These are phyloP conservation scores for Cybosia mesomella DNA, from an alignment of 2,888 invertebrate genomes.

Conservation along the genomic window DNA sequence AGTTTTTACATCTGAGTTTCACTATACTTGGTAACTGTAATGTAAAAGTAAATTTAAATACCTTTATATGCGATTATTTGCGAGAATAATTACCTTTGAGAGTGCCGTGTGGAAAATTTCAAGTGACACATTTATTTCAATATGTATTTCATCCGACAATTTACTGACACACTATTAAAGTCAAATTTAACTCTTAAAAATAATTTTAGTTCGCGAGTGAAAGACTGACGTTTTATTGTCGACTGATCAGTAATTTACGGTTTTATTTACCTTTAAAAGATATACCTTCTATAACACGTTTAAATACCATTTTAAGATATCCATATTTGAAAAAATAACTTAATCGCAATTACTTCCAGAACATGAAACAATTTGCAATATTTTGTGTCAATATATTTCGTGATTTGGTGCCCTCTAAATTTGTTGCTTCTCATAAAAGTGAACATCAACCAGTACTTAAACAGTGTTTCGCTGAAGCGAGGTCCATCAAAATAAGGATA, in stretches of 20 bases:
- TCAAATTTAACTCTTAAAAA: too few relatives aligned
- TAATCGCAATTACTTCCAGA: not conserved
- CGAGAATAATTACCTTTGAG: too few relatives aligned
- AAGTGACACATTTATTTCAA: too few relatives aligned
- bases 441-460: not conserved
- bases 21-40: too few relatives aligned
- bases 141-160: too few relatives aligned
- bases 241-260: not conserved
- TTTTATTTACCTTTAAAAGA: not conserved
- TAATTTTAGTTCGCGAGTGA: too few relatives aligned
- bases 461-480: not conserved
- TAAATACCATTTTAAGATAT: not conserved
- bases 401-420: not conserved
- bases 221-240: not conserved
- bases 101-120: too few relatives aligned
- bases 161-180: too few relatives aligned
- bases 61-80: too few relatives aligned
- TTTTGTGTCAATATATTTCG: not conserved
- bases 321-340: not conserved
- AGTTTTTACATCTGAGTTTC: too few relatives aligned
- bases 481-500: not conserved
- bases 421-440: not conserved
- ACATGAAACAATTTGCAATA: not conserved
- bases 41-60: too few relatives aligned
- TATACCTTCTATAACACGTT: not conserved